Conservation (phyloP, 53 echinoderm and acorn worm species). For the Luidia sarsii region DNA sequence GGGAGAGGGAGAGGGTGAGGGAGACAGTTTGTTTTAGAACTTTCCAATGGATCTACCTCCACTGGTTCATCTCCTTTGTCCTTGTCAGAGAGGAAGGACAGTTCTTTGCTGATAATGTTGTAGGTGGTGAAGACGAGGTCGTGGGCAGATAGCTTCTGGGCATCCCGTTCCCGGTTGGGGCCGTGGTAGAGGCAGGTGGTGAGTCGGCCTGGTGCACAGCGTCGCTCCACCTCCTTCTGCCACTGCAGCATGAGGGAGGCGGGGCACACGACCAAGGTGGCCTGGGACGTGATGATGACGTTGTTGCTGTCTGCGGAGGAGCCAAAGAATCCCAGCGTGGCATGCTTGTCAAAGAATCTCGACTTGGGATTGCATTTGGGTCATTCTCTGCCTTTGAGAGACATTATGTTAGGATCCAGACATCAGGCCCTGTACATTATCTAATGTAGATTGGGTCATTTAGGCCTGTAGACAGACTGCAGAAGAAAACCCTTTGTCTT, state of each 20-base stretch:
- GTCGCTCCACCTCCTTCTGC: constrained; percentile 82
- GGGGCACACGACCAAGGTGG: constrained; percentile 88
- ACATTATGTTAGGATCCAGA: too few relatives aligned
- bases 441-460: too few relatives aligned
- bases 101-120: constrained; percentile 77
- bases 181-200: constrained; percentile 82
- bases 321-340: too few relatives aligned
- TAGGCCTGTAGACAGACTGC: too few relatives aligned
- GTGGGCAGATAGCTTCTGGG: constrained; percentile 66
- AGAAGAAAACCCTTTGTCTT: too few relatives aligned
- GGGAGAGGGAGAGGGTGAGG: background rate
- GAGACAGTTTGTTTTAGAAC: background rate
- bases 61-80: constrained; percentile 84
- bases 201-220: constrained; percentile 69
- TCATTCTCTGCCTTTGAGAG: too few relatives aligned
- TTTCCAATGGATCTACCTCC: constrained; percentile 53
- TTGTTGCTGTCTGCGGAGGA: too few relatives aligned
- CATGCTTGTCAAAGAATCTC: too few relatives aligned
- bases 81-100: constrained; percentile 60
- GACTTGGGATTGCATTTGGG: too few relatives aligned
- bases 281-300: constrained; percentile 78
- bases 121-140: constrained; percentile 96
- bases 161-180: constrained; percentile 68
- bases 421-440: too few relatives aligned
- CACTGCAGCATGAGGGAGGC: constrained; percentile 96